Evolutionary conservation across 2,797 vertebrate genomes (phyloP).

Genomic region (Hybognathus amarus): DNA sequence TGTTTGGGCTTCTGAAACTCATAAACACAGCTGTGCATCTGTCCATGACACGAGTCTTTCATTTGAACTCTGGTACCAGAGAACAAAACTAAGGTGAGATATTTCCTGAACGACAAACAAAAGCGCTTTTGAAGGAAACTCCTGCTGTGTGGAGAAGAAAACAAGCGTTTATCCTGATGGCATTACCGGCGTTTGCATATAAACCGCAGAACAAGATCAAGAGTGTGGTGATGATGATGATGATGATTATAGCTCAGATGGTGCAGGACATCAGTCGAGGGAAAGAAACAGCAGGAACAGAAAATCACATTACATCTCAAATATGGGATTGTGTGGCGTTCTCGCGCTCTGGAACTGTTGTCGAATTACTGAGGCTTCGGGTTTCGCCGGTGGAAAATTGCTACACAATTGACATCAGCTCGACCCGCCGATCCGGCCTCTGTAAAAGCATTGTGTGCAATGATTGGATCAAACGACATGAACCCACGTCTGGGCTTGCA

Average conservation of each 20-base stretch:
- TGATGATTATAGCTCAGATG: slow-evolving; percentile 60
- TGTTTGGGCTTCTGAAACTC: background rate
- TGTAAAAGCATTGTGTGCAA: slow-evolving; percentile 33
- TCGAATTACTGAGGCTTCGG: slow-evolving; percentile 70
- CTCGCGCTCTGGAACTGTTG: slow-evolving; percentile 66
- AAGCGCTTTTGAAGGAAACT: background rate
- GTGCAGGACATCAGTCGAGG: slow-evolving; percentile 54
- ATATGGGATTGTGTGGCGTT: slow-evolving; percentile 71
- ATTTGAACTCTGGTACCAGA: background rate
- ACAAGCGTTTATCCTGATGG: slow-evolving; percentile 42
- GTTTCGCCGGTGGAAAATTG: slow-evolving; percentile 62
- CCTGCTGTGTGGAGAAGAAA: background rate
- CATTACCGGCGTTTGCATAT: slow-evolving; percentile 47
- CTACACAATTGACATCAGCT: slow-evolving; percentile 65
- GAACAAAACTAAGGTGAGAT: background rate
- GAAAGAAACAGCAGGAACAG: slow-evolving; percentile 59
- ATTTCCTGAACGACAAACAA: background rate
- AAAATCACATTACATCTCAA: slow-evolving; percentile 76
- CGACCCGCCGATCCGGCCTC: slow-evolving; percentile 50
- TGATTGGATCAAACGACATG: slow-evolving; percentile 48
- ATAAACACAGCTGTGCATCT: background rate
- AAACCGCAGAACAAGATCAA: slow-evolving; percentile 30
- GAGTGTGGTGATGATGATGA: slow-evolving; percentile 60
- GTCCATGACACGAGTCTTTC: background rate
- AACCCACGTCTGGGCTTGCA: slow-evolving; percentile 14